A percentile compares a stretch with the other conserved stretches of the same genome.
These are phyloP conservation scores for Caenorhabditis macrosperma DNA, from an alignment of 2,888 invertebrate genomes.

Conservation along the genomic window DNA sequence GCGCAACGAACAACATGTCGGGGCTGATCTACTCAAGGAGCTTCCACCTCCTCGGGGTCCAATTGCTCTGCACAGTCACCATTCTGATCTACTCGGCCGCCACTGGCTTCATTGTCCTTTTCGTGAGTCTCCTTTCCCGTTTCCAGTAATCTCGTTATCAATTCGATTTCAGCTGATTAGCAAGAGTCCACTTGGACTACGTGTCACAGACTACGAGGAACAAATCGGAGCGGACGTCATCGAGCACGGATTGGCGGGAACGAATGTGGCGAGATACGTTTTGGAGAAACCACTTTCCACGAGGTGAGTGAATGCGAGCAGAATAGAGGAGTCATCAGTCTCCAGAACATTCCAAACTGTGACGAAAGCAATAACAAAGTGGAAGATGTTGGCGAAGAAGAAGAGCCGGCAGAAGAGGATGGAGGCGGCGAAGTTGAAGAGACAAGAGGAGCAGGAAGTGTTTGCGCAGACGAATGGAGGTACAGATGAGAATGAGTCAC, in stretches of 20 bases:
- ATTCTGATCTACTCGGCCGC: conserved; percentile 78
- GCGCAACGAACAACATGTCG: conserved; percentile 62
- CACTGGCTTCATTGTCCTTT: conserved; percentile 77
- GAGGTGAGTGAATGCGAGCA: conserved; percentile 55
- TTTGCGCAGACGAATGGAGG: conserved; percentile 47
- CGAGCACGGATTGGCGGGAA: conserved; percentile 78
- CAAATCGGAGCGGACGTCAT: conserved; percentile 80
- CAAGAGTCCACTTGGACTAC: conserved; percentile 76
- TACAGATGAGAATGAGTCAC: conserved; percentile 2
- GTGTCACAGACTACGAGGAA: conserved; percentile 79
- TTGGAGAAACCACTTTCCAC: conserved; percentile 72
- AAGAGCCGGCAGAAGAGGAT: conserved; percentile 64
- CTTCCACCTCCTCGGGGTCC: conserved; percentile 79
- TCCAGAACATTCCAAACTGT: conserved; percentile 74
- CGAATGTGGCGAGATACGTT: conserved; percentile 72
- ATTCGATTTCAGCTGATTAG: conserved; percentile 63
- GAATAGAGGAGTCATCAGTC: no score
- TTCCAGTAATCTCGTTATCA: not conserved
- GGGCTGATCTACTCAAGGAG: conserved; percentile 76
- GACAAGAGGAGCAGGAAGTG: conserved; percentile 55
- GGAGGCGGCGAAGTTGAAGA: conserved; percentile 60
- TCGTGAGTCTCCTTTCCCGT: conserved; percentile 69
- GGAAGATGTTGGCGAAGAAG: conserved; percentile 73
- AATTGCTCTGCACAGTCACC: conserved; percentile 75
- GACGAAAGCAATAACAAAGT: conserved; percentile 75